These are phyloP conservation scores for Loxodonta africana DNA, from an alignment of 2,113 vertebrate genomes.

Conservation along the genomic window DNA sequence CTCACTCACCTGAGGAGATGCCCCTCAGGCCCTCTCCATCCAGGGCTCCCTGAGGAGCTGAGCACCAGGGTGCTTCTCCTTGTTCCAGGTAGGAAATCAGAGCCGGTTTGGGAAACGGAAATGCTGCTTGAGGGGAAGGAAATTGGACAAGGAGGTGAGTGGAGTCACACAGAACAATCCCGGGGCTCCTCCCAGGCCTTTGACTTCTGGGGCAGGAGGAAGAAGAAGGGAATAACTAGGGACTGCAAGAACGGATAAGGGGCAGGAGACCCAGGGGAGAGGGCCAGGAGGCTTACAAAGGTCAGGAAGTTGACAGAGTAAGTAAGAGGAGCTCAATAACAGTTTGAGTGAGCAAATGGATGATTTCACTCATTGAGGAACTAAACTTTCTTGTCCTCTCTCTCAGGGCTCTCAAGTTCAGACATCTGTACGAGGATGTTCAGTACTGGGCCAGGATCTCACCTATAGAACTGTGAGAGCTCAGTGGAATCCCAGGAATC, in stretches of 20 bases:
- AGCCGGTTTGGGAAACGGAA: constrained; percentile 40
- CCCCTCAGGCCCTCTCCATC: background rate
- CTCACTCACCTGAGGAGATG: constrained; percentile 58
- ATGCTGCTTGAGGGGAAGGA: constrained; percentile 23
- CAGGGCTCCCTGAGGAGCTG: background rate
- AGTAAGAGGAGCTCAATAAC: background rate
- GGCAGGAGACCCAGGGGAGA: background rate
- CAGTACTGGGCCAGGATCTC: background rate
- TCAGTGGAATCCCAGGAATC: background rate
- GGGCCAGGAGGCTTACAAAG: background rate
- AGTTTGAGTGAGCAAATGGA: background rate
- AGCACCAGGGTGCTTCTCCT: constrained; percentile 19
- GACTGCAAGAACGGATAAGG: background rate
- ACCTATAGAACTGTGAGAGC: background rate
- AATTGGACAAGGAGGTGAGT: constrained; percentile 33
- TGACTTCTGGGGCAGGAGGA: background rate
- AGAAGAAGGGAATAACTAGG: background rate
- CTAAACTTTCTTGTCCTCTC: background rate
- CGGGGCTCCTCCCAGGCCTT: constrained; percentile 25
- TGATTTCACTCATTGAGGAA: background rate
- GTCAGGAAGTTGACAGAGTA: background rate
- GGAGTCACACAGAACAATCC: constrained; percentile 11
- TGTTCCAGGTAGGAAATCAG: constrained; percentile 63
- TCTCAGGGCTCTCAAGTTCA: background rate
- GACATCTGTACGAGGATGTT: background rate